Conservation (phyloP, 2,888 invertebrate species). For the Amorpha juglandis region DNA sequence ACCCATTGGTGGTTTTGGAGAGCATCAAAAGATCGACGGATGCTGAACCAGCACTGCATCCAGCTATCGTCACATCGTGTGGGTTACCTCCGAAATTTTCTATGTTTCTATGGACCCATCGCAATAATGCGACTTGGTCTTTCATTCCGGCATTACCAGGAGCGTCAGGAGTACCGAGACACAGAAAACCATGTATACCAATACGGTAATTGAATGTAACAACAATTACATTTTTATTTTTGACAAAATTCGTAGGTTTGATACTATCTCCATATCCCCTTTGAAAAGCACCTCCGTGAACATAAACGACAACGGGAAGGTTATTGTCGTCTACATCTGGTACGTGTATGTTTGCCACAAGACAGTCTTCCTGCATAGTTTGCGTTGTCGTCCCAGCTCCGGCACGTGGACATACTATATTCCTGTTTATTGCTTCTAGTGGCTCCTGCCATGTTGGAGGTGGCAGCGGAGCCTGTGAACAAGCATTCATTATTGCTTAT, state of each 20-base stretch:
- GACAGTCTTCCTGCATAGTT: conserved; percentile 57
- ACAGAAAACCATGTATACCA: conserved; percentile 59
- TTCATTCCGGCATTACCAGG: conserved; percentile 72
- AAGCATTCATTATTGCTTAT: neutral
- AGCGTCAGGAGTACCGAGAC: conserved; percentile 57
- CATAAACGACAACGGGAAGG: conserved; percentile 65
- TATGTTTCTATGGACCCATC: conserved; percentile 62
- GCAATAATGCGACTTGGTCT: conserved; percentile 61
- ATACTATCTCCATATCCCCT: conserved; percentile 54
- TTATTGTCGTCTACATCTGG: conserved; percentile 51
- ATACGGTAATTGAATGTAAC: conserved; percentile 64
- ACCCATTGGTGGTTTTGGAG: conserved; percentile 52
- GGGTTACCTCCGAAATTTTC: conserved; percentile 64
- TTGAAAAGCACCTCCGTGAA: conserved; percentile 73
- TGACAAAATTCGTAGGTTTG: conserved; percentile 46
- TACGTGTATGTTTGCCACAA: conserved; percentile 62
- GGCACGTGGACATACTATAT: conserved; percentile 50
- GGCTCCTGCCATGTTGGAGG: conserved; percentile 48
- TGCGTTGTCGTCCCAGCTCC: neutral
- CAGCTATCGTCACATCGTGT: conserved; percentile 59
- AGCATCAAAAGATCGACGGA: conserved; percentile 59
- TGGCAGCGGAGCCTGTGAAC: conserved; percentile 52
- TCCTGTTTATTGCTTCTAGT: conserved; percentile 46
- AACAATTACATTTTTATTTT: conserved; percentile 48
- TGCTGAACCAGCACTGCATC: conserved; percentile 61